phyloP scores from a whole-genome alignment of 2,888 invertebrate genomes.

The Xanthia icteritia region DNA sequence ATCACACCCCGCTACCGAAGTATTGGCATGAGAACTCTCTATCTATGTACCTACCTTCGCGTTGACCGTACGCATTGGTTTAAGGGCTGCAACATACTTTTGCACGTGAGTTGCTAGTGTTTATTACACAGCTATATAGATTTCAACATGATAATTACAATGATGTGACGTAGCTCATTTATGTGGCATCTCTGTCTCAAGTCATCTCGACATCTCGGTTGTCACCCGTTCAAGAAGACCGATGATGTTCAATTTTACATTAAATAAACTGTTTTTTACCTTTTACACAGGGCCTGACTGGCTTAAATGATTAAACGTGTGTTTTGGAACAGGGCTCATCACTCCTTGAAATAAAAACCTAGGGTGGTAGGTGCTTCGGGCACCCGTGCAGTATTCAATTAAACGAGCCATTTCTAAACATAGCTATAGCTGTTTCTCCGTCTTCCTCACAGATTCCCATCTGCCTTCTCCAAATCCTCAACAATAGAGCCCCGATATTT shows the following conservation, averaged over 20 bases:
- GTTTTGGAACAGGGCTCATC: background rate
- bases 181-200: too few relatives aligned
- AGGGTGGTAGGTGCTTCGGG: too few relatives aligned
- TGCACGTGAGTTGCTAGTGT: too few relatives aligned
- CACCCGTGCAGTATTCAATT: too few relatives aligned
- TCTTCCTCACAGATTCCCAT: background rate
- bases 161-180: too few relatives aligned
- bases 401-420: too few relatives aligned
- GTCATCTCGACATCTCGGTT: too few relatives aligned
- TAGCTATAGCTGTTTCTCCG: background rate
- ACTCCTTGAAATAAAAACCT: background rate
- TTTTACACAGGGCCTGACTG: background rate
- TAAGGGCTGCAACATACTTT: too few relatives aligned
- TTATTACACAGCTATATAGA: too few relatives aligned
- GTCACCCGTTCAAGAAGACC: background rate
- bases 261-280: background rate
- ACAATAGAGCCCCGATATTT: slow-evolving; percentile 26
- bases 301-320: background rate
- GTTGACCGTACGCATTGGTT: too few relatives aligned
- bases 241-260: background rate
- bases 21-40: background rate
- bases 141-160: too few relatives aligned
- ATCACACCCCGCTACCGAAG: background rate
- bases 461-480: background rate
- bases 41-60: background rate